Evolutionary conservation across 2,113 vertebrate species (phyloP).

Genomic region (Artemisiospiza belli): DNA sequence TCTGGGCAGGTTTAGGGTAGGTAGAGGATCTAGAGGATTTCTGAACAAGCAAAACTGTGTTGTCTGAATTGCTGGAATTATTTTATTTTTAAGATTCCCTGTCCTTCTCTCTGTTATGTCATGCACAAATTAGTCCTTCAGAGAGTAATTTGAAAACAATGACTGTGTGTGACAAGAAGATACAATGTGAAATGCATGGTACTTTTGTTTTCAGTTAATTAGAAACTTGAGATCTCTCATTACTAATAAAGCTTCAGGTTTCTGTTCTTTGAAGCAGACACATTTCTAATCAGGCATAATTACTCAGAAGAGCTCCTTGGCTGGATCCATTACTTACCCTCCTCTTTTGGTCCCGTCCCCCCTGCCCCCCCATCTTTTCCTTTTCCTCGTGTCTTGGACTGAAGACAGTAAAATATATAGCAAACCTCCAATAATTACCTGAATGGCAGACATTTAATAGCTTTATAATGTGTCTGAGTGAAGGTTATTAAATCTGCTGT

Average conservation of each 20-base stretch:
- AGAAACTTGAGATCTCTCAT: not conserved
- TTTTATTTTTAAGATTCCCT: not conserved
- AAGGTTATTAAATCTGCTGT: not conserved
- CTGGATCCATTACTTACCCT: not conserved
- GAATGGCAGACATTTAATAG: not conserved
- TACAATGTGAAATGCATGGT: not conserved
- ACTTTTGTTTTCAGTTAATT: not conserved
- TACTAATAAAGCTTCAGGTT: conserved; percentile 41
- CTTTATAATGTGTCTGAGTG: not conserved
- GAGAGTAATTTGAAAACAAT: not conserved
- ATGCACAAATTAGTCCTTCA: not conserved
- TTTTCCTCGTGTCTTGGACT: not conserved
- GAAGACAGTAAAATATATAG: not conserved
- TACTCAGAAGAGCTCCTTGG: not conserved
- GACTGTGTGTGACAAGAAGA: not conserved
- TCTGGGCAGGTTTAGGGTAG: not conserved
- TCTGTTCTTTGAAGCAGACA: conserved; percentile 38
- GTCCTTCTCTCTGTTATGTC: not conserved
- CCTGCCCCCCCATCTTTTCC: too few relatives aligned
- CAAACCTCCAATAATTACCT: conserved; percentile 26
- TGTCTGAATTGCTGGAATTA: not conserved
- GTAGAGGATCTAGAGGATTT: not conserved
- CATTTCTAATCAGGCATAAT: conserved; percentile 11
- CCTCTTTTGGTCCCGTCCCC: fast-evolving
- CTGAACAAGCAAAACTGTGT: not conserved